These are phyloP conservation scores for Vespertilio murinus DNA, from an alignment of 2,797 vertebrate genomes.

Conservation along the genomic window DNA sequence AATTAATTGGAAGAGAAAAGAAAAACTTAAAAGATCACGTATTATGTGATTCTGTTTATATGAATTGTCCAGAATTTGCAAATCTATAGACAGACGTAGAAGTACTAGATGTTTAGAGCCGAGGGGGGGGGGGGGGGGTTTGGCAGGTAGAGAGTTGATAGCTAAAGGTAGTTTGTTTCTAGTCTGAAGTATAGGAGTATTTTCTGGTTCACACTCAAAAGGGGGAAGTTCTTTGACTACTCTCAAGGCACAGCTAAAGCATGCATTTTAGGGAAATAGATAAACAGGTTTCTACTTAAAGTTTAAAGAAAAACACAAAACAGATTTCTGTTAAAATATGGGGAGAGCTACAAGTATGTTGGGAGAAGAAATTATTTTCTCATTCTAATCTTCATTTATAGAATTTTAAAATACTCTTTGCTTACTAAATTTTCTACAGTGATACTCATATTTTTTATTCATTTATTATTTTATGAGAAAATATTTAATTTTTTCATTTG, in stretches of 20 bases:
- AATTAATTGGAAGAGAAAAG: slow-evolving; percentile 19
- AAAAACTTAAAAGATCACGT: neutral
- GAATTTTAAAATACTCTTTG: neutral
- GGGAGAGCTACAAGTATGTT: neutral
- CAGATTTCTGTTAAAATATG: slow-evolving; percentile 21
- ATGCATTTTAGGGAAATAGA: neutral
- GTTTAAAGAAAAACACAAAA: neutral
- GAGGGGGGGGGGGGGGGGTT: too few relatives aligned
- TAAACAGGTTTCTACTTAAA: neutral
- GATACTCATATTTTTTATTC: neutral
- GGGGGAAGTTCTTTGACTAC: neutral
- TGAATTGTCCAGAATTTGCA: neutral
- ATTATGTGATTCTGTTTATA: neutral
- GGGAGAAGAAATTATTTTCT: neutral
- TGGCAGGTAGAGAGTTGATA: neutral
- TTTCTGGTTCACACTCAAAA: neutral
- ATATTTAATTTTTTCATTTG: slow-evolving; percentile 21
- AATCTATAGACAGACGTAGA: neutral
- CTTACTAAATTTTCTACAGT: slow-evolving; percentile 14
- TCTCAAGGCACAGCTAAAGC: neutral
- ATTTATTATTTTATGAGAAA: slow-evolving; percentile 46
- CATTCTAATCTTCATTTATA: slow-evolving; percentile 5
- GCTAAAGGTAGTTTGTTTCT: neutral
- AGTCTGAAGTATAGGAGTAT: neutral
- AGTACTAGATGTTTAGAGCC: neutral